These are phyloP conservation scores for Silurus lanzhouensis DNA, from an alignment of 2,797 vertebrate species.

Conservation along the genomic window DNA sequence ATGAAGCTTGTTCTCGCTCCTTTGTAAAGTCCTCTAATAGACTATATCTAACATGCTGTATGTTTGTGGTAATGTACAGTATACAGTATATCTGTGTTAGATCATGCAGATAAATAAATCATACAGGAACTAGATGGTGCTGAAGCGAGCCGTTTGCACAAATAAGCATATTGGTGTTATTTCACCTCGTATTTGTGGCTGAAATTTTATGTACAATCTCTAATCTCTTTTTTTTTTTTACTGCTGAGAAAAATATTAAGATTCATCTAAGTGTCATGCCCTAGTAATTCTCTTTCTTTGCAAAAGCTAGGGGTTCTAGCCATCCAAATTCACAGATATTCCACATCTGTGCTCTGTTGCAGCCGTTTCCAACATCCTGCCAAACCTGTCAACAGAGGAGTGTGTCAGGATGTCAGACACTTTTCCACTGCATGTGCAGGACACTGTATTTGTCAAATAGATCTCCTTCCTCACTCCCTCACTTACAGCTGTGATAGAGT, in stretches of 20 bases:
- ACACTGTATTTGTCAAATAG: slow-evolving; percentile 68
- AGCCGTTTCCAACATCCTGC: slow-evolving; percentile 50
- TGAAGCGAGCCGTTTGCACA: not conserved
- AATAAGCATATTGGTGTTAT: slow-evolving; percentile 8
- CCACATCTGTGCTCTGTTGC: slow-evolving; percentile 49
- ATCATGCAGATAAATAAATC: slow-evolving; percentile 67
- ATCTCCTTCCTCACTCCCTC: slow-evolving; percentile 58
- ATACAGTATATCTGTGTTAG: slow-evolving; percentile 26
- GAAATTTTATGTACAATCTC: not conserved
- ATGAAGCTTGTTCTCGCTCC: slow-evolving; percentile 36
- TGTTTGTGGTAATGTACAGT: not conserved
- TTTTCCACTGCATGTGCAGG: slow-evolving; percentile 63
- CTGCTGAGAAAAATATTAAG: slow-evolving; percentile 24
- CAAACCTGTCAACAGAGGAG: slow-evolving; percentile 67
- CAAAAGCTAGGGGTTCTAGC: slow-evolving; percentile 41
- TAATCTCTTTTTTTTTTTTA: not conserved
- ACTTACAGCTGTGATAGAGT: slow-evolving; percentile 59
- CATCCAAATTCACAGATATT: slow-evolving; percentile 58
- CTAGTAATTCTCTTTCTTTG: slow-evolving; percentile 50
- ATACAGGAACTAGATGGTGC: slow-evolving; percentile 1
- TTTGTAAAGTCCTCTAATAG: slow-evolving; percentile 40
- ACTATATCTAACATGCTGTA: slow-evolving; percentile 6
- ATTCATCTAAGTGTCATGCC: slow-evolving; percentile 28
- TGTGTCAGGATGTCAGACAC: slow-evolving; percentile 65
- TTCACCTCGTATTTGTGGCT: not conserved